A percentile compares a stretch with the other conserved stretches of the same genome.
phyloP scores from a whole-genome alignment of 2,113 vertebrate genomes.

The Perca schrenkii region DNA sequence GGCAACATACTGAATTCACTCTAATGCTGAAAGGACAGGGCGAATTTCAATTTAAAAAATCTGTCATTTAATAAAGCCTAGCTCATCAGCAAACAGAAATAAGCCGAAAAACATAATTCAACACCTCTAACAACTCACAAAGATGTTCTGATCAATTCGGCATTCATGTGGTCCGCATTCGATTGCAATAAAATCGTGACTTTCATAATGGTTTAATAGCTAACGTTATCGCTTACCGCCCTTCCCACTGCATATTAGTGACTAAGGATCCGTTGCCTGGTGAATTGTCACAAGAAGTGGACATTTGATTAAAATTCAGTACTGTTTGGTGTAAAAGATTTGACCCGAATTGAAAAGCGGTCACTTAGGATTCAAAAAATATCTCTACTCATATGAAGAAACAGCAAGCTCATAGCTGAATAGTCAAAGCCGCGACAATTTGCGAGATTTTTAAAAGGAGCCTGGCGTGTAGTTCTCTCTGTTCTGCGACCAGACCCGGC shows the following conservation, averaged over 20 bases:
- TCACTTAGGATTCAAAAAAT: no score
- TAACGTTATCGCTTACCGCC: conserved; percentile 18
- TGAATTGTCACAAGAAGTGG: conserved; percentile 1
- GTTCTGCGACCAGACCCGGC: not conserved
- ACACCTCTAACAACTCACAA: rapidly evolving
- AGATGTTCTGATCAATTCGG: not conserved
- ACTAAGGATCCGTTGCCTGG: not conserved
- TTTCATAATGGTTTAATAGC: not conserved
- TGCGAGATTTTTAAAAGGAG: not conserved
- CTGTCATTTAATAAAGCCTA: not conserved
- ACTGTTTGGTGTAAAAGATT: not conserved
- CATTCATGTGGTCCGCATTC: not conserved
- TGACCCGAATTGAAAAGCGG: not conserved
- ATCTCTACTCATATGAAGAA: no score
- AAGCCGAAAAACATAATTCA: not conserved
- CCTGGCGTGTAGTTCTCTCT: not conserved
- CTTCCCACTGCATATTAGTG: not conserved
- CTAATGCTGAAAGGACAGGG: not conserved
- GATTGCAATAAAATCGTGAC: not conserved
- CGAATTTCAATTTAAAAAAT: not conserved
- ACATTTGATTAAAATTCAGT: not conserved
- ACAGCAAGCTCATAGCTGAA: not conserved
- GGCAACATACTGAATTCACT: conserved; percentile 49
- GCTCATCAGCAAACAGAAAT: not conserved
- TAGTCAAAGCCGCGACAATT: not conserved